A percentile compares a stretch with the other conserved stretches of the same genome.
These are phyloP conservation scores for Cotesia congregata DNA, from an alignment of 2,888 invertebrate species.

Conservation along the genomic window DNA sequence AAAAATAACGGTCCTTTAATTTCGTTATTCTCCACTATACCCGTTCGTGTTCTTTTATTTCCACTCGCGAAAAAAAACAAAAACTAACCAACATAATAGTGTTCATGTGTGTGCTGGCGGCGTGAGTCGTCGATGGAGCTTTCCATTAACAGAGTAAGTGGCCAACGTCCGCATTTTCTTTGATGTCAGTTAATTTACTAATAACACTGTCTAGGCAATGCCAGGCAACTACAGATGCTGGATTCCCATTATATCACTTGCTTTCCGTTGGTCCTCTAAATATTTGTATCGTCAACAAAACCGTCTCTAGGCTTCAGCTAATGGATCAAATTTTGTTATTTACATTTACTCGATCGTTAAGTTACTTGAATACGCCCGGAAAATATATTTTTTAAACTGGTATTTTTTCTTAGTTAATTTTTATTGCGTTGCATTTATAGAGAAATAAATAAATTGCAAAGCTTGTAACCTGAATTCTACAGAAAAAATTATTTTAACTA, in stretches of 20 bases:
- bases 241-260: conserved; percentile 10
- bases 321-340: conserved; percentile 21
- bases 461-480: too few species aligned
- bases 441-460: too few species aligned
- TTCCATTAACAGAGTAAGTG: conserved; percentile 65
- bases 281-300: conserved; percentile 68
- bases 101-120: background rate
- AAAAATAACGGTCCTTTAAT: conserved; percentile 22
- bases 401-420: background rate
- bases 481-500: too few species aligned
- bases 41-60: background rate
- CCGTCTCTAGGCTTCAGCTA: background rate
- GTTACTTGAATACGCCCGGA: background rate
- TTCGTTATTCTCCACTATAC: background rate
- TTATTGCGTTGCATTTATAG: background rate
- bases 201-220: conserved; percentile 62
- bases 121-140: conserved; percentile 45
- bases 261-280: conserved; percentile 63
- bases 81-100: background rate
- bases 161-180: conserved; percentile 67
- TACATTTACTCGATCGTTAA: background rate
- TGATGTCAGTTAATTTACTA: conserved; percentile 71
- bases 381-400: background rate
- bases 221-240: conserved; percentile 15
- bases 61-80: background rate